A percentile compares a stretch with the other conserved stretches of the same genome.
These are phyloP conservation scores for Zaprionus lachaisei DNA, from an alignment of 1,140 invertebrate species.

Conservation along the genomic window DNA sequence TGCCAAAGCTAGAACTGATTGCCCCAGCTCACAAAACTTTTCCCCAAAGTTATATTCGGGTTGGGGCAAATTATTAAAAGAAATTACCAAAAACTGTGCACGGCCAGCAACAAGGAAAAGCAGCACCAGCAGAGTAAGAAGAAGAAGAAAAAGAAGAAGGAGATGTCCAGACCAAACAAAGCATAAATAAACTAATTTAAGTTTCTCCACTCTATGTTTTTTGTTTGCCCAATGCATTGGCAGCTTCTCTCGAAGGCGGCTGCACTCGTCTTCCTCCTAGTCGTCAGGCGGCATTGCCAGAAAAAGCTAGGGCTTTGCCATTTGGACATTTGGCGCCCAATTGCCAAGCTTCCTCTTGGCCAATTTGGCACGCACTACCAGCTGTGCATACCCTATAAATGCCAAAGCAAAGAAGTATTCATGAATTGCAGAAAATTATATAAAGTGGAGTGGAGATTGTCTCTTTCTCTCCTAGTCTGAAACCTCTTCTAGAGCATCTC, in stretches of 20 bases:
- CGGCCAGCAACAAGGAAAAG: not conserved
- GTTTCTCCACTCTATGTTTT: constrained; percentile 43
- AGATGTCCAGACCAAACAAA: constrained; percentile 66
- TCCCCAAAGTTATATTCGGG: constrained; percentile 65
- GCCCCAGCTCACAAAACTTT: constrained; percentile 27
- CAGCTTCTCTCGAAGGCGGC: constrained; percentile 7
- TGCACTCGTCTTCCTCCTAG: not conserved
- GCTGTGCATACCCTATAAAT: not conserved
- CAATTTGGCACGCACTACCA: constrained; percentile 52
- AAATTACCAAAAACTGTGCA: constrained; percentile 41
- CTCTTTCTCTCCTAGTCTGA: not conserved
- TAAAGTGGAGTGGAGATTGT: not conserved
- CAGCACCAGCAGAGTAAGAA: not conserved
- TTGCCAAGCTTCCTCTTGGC: constrained; percentile 29
- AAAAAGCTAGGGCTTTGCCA: constrained; percentile 14
- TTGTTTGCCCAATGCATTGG: constrained; percentile 39
- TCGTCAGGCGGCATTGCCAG: constrained; percentile 27
- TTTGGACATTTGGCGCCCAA: constrained; percentile 19
- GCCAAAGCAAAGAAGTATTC: not conserved
- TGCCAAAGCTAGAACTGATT: constrained; percentile 32
- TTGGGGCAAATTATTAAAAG: constrained; percentile 57
- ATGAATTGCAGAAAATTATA: not conserved
- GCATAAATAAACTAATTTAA: constrained; percentile 82
- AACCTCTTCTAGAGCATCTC: not conserved
- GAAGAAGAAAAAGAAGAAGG: not conserved